Base-by-base conservation (phyloP, 2,113 vertebrate species). In the Platysternon megacephalum region DNA sequence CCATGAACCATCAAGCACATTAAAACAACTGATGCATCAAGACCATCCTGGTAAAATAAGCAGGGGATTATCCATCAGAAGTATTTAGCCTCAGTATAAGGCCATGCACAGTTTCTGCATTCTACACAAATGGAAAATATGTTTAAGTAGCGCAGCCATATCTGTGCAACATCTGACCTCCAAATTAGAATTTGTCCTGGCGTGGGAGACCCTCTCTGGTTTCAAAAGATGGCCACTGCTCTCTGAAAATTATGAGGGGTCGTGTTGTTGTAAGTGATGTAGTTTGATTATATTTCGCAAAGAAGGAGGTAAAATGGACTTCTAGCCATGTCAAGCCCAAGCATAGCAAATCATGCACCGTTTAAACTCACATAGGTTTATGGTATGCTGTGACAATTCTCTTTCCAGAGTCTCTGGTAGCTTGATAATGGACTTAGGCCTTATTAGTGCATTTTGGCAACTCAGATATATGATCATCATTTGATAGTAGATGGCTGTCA, bases 211-310 rank as follows among this genome's bases (percentile, higher is more conserved):
- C 51, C 86, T 44, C 51, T 83, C 89, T 93, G 49, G 49, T 95
- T 86, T 7, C 81, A 79, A 79, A 92, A 90, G 53, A 87, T 39
- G 93, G 94, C 84, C 35, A 82, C 83, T 79, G 78, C 89, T 95
- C 93, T 65, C 46, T 76, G 56, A 74, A 58, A 84, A 13, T 84
- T 56, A 1, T 86, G 72, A 89, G 90, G 22, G 12, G 55, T 1
- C 79, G 51, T 87, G 52, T 12, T 89, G 92, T 91, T 6, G 1
- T 51, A 61, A 85, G 14, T 87, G 68, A 89, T 11, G 8, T 49
- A 78, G 79, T 81, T 74, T 84, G 72, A 87, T 92, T 56, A 82
- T 14, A 79, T 86, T 92, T 95, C 78, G 7, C 55, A 93, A 93
- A 90, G 44, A 52, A 44, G 56, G 79, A 22, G 9, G 8, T 72